Evolutionary conservation across 2,888 invertebrate species (phyloP), one percentile per base, ranked within the genome.

Genomic region (Drosophila greeni): DNA sequence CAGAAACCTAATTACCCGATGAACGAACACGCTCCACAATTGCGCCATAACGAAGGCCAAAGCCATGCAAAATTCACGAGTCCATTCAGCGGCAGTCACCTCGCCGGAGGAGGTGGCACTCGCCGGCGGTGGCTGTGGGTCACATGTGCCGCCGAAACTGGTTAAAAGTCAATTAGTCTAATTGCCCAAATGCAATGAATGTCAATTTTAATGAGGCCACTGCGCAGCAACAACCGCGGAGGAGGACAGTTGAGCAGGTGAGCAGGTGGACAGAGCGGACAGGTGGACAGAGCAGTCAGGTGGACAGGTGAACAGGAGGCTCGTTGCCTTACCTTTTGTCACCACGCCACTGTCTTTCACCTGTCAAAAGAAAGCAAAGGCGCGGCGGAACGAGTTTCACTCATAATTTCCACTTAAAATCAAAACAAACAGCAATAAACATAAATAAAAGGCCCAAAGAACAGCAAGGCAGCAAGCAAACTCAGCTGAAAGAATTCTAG

Each of bases 141-240:
- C 65, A 61, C 76, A 73, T 74, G 71, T 80, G 73, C 70, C 64
- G 31, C 70, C 45, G 45, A 70, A 70, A 62, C 53, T 73, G 73
- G 77, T 73, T 82, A 82, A 80, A 84, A 82, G 81, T 82, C 83
- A 84, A 82, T 84, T 82, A 82, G 84, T 69, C 66, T 84, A 82
- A 84, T 80, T 80, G 75, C 76, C 74, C 69, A 62, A 81, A 71
- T 75, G 78, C 82, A 82, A 80, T 82, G 83, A 82, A 75, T 78
- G 78, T 76, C 80, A 74, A 79, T 82, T 79, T 84, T 55, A 84
- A 82, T 79, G 84, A 66, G 76, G 82, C 82, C 82, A 84, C 55
- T 76, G 82, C 72, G 66, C 74, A 73, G 57, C 60, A 61, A 51
- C 51, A 62, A 36, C 49, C 18, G n/a, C 52, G 59, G 56, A 26